Base-by-base conservation (phyloP, 2,888 invertebrate genomes). In the Cheilosia vulpina region DNA sequence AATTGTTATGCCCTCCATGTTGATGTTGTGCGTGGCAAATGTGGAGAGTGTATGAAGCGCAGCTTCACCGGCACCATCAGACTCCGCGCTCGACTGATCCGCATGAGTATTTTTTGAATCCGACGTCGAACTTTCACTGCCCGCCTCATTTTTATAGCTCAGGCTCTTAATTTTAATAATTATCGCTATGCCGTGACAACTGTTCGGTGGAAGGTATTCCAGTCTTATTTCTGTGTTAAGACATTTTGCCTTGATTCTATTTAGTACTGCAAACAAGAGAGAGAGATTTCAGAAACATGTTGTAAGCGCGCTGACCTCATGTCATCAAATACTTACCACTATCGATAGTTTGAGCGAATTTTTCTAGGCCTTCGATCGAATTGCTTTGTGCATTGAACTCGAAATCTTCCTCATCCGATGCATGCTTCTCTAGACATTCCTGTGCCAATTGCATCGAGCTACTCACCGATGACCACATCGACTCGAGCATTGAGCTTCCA, bases 381-480 rank as follows among this genome's bases (percentile, higher is more conserved):
- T 90, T 89, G 15, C 87, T 89, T 75, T 90, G 89, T 76, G 89
- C 89, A 69, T 88, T 88, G 45, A 88, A 89, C 43, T 88, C 87
- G 63, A 87, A 75, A 50, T 90, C 89, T 27, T 87, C 87, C 13
- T 82, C 82, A 53, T 89, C 90, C 34, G 89, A 89, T 68, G 89
- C 93, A 85, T 94, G 94, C 89, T 96, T 96, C 87, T 96, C 95
- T 85, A 98, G 94, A 91, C 96, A 98, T 91, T 98, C 98, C 88
- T 97, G 96, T 1, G 98, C 98, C 89, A 98, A 93, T 91, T 98
- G 97, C 95, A 98, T 96, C 57, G 97, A 97, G 57, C 96, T 97
- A 24, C 97, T 97, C 95, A 98, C 98, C n/a, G 96, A 96, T 45
- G 95, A 95, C 96, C 97, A 97, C 96, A 98, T 97, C 0, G 98